Percentiles rank a stretch among this genome's conserved stretches.
phyloP scores from a whole-genome alignment of 2,888 invertebrate species.

The Philereme transversata region DNA sequence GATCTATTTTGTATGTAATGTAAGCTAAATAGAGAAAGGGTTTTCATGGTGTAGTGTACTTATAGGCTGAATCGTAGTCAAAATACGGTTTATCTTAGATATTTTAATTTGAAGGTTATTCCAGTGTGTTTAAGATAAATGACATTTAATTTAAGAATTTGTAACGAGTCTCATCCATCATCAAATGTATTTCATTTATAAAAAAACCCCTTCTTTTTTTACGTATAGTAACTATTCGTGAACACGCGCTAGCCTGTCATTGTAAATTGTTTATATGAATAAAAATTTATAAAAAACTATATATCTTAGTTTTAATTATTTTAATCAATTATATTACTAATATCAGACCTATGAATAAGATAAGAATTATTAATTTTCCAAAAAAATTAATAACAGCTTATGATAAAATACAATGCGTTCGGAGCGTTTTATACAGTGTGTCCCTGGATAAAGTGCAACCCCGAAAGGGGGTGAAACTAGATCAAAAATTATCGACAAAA shows the following conservation, averaged over 20 bases:
- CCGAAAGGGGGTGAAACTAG: no score
- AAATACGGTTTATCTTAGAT: constrained; percentile 46
- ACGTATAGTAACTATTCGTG: constrained; percentile 42
- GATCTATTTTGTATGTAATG: not conserved
- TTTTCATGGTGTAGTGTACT: constrained; percentile 21
- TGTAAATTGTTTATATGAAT: constrained; percentile 72
- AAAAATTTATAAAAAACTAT: constrained; percentile 49
- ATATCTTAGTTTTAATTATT: not conserved
- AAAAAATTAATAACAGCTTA: no score
- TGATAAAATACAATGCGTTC: no score
- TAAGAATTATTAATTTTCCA: no score
- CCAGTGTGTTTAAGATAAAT: constrained; percentile 30
- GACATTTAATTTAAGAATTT: constrained; percentile 33
- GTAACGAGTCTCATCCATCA: constrained; percentile 31
- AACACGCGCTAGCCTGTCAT: constrained; percentile 72
- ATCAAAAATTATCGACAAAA: no score
- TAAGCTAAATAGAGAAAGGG: not conserved
- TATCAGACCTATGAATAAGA: no score
- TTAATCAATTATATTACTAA: no score
- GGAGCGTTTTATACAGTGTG: no score
- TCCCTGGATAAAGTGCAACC: no score
- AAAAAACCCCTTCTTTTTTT: constrained; percentile 13
- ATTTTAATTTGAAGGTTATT: constrained; percentile 21
- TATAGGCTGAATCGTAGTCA: constrained; percentile 46
- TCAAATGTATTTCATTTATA: constrained; percentile 18